These are phyloP conservation scores for Tylochromis polylepis DNA, from an alignment of 2,113 vertebrate species.

Conservation along the genomic window DNA sequence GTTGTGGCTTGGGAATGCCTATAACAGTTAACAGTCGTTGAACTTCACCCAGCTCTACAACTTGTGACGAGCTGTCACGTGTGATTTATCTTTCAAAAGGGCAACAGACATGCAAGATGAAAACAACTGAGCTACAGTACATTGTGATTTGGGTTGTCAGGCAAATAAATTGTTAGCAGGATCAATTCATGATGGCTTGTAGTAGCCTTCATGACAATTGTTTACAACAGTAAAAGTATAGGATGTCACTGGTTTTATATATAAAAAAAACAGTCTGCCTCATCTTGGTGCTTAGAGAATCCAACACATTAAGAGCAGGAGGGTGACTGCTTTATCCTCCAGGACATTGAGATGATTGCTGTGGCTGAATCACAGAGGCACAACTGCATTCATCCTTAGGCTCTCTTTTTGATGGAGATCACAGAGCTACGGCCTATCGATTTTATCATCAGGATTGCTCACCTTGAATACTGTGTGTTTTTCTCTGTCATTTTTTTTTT, in stretches of 20 bases:
- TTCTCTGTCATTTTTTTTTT: constrained; percentile 39
- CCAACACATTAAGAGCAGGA: background rate
- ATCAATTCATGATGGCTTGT: background rate
- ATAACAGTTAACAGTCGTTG: background rate
- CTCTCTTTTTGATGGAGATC: constrained; percentile 50
- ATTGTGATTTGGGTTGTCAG: background rate
- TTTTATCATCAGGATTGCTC: constrained; percentile 49
- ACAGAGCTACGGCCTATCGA: constrained; percentile 43
- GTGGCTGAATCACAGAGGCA: constrained; percentile 28
- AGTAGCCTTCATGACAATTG: background rate
- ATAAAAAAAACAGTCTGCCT: background rate
- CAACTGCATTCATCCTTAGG: constrained; percentile 35
- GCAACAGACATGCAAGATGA: background rate
- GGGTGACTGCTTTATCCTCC: constrained; percentile 21
- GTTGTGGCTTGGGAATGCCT: background rate
- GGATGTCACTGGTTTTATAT: background rate
- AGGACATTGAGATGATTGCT: constrained; percentile 46
- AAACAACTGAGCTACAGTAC: background rate
- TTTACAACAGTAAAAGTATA: background rate
- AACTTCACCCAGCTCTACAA: background rate
- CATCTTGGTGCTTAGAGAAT: background rate
- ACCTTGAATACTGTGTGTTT: constrained; percentile 30
- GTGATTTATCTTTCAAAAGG: background rate
- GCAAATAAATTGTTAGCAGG: background rate
- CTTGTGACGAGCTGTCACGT: background rate